Evolutionary conservation across 2,888 invertebrate species (phyloP).

Genomic region (Bhutanitis thaidina): DNA sequence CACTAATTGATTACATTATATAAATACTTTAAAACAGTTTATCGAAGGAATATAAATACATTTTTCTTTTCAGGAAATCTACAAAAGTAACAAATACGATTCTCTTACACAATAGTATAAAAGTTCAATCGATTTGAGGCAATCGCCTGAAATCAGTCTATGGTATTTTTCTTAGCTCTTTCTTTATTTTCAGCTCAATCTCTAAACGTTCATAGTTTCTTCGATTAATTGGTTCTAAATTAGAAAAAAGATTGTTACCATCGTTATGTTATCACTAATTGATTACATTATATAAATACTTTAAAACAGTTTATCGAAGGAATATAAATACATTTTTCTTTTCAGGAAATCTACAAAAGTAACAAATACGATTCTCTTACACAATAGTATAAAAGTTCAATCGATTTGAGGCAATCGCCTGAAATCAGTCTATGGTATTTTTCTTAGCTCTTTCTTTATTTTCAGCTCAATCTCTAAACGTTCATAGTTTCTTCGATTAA

Average conservation of each 20-base stretch:
- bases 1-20: too few relatives aligned
- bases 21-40: too few relatives aligned
- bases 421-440: background rate
- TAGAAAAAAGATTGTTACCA: too few relatives aligned
- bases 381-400: conserved; percentile 8
- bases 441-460: background rate
- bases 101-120: conserved; percentile 4
- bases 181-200: background rate
- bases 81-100: background rate
- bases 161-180: background rate
- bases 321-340: background rate
- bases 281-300: too few relatives aligned
- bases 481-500: too few relatives aligned
- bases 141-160: background rate
- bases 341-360: background rate
- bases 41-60: background rate
- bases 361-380: background rate
- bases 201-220: too few relatives aligned
- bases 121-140: conserved; percentile 1
- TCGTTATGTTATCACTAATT: too few relatives aligned
- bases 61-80: conserved; percentile 1
- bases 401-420: background rate
- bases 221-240: too few relatives aligned
- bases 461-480: too few relatives aligned
- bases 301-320: background rate